Percentiles rank a stretch among this genome's conserved stretches.
These are phyloP conservation scores for Turritopsis rubra DNA, from an alignment of 30 jellyfish, hydroid and myxozoan species.

Conservation along the genomic window DNA sequence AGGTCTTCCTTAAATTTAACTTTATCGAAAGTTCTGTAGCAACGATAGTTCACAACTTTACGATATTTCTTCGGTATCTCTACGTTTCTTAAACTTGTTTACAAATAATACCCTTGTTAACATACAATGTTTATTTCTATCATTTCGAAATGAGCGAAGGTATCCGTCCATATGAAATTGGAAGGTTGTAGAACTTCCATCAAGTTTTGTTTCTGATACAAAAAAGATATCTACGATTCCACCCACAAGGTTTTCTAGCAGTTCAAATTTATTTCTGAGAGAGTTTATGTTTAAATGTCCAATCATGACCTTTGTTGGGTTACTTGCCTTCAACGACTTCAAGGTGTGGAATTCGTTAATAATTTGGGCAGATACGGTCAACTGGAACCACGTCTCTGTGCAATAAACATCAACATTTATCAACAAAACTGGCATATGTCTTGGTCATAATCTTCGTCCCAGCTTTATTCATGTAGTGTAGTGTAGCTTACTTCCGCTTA, in stretches of 20 bases:
- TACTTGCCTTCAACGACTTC: background rate
- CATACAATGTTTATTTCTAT: constrained; percentile 35
- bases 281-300: constrained; percentile 42
- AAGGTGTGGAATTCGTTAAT: background rate
- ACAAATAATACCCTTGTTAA: too few relatives aligned
- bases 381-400: constrained; percentile 13
- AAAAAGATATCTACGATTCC: constrained; percentile 20
- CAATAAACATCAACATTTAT: constrained; percentile 26
- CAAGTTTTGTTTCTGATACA: constrained; percentile 41
- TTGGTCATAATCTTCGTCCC: constrained; percentile 42
- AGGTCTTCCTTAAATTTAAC: background rate
- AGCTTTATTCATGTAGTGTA: constrained; percentile 31
- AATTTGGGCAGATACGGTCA: background rate
- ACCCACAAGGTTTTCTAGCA: constrained; percentile 9
- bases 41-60: background rate
- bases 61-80: constrained; percentile 1
- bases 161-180: constrained; percentile 30
- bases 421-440: constrained; percentile 23
- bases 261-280: too few relatives aligned
- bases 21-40: background rate
- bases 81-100: too few relatives aligned
- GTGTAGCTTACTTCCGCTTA: constrained; percentile 51
- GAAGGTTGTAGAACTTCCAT: constrained; percentile 19
- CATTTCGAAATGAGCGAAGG: constrained; percentile 24
- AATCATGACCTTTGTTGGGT: background rate